Base-by-base conservation (phyloP, 2,113 vertebrate genomes). In the Mohoua ochrocephala region DNA sequence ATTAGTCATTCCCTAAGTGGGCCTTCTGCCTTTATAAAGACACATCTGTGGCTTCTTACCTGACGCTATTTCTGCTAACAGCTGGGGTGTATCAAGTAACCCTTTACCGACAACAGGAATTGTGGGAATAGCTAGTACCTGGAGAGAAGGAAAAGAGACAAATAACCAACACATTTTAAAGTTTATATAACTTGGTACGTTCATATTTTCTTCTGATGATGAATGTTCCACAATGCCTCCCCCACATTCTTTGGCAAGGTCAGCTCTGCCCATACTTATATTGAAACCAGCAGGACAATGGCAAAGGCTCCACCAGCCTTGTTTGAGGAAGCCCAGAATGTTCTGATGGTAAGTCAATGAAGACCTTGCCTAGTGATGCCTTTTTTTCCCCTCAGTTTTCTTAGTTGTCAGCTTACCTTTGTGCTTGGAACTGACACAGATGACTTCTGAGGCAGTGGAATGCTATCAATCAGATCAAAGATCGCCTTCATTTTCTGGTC, bases 401-500 rank as follows among this genome's bases (percentile, higher is more conserved):
- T 37, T 53, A 45, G 9, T 19, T 44, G 35, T 31, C 31, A 47
- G 45, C 81, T 96, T 97, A 99, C 99, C 98, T 99, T 99, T 84
- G 91, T 93, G 87, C 95, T 98, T 61, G 97, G 97, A 95, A 97
- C 88, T 13, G 95, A 92, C 30, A 96, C 3, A 17, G 97, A 97
- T 45, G 94, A 95, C 49, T 94, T 97, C 95, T 97, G 97, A 59
- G 99, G 99, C 27, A 99, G 97, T 0, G 99, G 99, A 93, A 99
- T 98, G 95, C 99, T 99, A 60, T 99, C 95, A 26, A 99, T 93
- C 81, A 99, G 97, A 71, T 98, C 97, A 18, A 98, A 89, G 42
- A 99, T 80, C 13, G 97, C 97, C 69, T 98, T 98, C 74, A 99
- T 98, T 97, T 99, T 99, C 97, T 98, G 98, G 93, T 99, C 99